phyloP scores from a whole-genome alignment of 2,888 invertebrate genomes.

The Euproctis similis region DNA sequence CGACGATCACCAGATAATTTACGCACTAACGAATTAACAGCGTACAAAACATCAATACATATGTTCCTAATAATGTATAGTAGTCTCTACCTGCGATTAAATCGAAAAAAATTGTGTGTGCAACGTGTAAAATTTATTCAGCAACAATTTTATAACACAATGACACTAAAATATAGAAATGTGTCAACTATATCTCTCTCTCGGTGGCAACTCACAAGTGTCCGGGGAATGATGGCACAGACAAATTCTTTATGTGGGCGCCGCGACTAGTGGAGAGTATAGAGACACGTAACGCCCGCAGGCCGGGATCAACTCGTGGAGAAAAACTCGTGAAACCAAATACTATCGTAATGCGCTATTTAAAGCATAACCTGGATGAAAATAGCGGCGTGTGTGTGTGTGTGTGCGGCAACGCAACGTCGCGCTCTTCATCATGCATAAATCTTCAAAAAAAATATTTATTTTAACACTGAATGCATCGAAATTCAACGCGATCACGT shows the following conservation, averaged over 20 bases:
- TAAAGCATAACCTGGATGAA: constrained; percentile 73
- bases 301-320: constrained; percentile 64
- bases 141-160: constrained; percentile 22
- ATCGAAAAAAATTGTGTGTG: too few species aligned
- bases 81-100: too few species aligned
- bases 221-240: constrained; percentile 44
- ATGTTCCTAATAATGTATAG: too few species aligned
- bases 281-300: constrained; percentile 47
- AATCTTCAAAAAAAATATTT: constrained; percentile 71
- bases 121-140: constrained; percentile 11
- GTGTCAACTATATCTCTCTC: too few species aligned
- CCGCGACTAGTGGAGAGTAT: too few species aligned
- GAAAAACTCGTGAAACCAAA: constrained; percentile 75
- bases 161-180: too few species aligned
- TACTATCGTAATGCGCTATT: constrained; percentile 75
- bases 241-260: constrained; percentile 61
- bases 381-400: constrained; percentile 70
- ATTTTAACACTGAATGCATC: constrained; percentile 64
- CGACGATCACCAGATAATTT: too few species aligned
- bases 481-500: constrained; percentile 27
- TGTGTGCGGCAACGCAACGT: constrained; percentile 70
- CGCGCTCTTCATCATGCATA: constrained; percentile 67
- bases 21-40: too few species aligned
- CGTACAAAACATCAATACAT: too few species aligned
- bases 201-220: constrained; percentile 49